Base-by-base conservation (phyloP, 2,797 vertebrate genomes). In the Lacerta agilis region DNA sequence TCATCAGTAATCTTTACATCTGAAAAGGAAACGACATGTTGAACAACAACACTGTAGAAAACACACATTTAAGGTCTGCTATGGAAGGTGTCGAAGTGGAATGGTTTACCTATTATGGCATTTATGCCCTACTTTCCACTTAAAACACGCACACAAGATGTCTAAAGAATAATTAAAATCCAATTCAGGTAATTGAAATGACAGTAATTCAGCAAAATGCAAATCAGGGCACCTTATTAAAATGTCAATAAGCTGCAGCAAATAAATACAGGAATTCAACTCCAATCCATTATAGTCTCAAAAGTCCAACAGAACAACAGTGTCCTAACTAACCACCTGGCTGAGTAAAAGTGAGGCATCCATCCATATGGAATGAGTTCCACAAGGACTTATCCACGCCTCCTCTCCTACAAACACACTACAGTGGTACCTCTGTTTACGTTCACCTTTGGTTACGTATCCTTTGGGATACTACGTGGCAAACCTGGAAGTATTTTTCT, bases 1-100 rank as follows among this genome's bases (percentile, higher is more conserved):
- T 88, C 55, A 33, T 96, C 95, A 91, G 87, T 61, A 87, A 91
- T 91, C 91, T 94, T 72, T 13, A 93, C 69, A 84, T 92, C 96
- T 96, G 92, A 80, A 94, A 90, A 80, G 33, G 71, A 87, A 73
- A 43, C 27, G 43, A 66, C 11, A 41, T 2, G 20, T 8, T 20
- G 36, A 71, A 73, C 64, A 45, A 81, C 23, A 66, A 71, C 17
- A 49, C 41, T 49, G 8, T 25, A 36, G 36, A 72, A 25, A 73
- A 25, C 7, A 38, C 18, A 55, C 8, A 33, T n/a, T 45, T 67
- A 36, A 80, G 55, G 4, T 80, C 29, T 72, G 69, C 45, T 33
- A 29, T 55, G 10, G 5, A 43, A 55, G 36, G 72, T 72, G n/a
- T n/a, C 25, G 45, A 25, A 11, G 67, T 1, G 6, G 20, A 72